Evolutionary conservation across 2,113 vertebrate species (phyloP).

Genomic region (Zosterops borbonicus): DNA sequence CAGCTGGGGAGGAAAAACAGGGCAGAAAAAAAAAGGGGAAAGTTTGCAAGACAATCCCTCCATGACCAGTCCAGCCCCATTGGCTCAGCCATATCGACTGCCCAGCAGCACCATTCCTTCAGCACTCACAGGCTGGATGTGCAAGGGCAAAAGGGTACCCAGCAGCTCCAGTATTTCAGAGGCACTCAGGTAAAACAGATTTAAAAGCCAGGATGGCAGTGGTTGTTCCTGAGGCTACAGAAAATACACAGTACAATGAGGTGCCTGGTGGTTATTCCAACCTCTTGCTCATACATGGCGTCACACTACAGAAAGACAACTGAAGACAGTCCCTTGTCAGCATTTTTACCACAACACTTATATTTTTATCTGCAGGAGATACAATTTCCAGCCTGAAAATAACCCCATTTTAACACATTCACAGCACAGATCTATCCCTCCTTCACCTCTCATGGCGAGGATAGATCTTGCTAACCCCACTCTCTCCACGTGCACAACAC

Average conservation of each 20-base stretch:
- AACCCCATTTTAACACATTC: neutral
- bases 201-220: neutral
- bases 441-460: neutral
- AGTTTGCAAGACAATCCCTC: neutral
- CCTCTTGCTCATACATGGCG: neutral
- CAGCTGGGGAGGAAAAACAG: neutral
- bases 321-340: neutral
- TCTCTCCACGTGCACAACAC: neutral
- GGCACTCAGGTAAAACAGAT: neutral
- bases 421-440: conserved; percentile 15
- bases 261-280: neutral
- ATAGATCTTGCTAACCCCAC: neutral
- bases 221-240: neutral
- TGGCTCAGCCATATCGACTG: neutral
- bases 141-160: neutral
- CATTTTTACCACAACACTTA: neutral
- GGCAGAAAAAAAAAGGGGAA: accelerated
- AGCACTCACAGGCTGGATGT: neutral
- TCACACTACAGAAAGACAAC: neutral
- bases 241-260: accelerated
- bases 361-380: conserved; percentile 24
- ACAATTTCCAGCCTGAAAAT: conserved; percentile 24
- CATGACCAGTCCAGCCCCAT: neutral
- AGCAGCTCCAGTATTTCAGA: neutral
- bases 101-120: neutral